Conservation (phyloP, 2,113 vertebrate genomes). For the Plecotus auritus region DNA sequence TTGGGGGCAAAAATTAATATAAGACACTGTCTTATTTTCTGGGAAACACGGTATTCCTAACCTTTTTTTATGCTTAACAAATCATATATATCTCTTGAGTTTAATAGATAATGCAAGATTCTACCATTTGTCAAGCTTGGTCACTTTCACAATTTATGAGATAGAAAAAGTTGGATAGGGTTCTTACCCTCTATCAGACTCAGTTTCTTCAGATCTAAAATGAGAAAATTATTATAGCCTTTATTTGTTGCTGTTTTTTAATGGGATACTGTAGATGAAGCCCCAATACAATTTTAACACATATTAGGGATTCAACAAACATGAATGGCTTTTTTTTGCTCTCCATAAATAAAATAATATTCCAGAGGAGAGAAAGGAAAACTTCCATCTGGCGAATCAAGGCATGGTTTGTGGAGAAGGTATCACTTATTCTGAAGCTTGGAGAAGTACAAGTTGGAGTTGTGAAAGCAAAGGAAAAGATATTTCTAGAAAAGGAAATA, state of each 20-base stretch:
- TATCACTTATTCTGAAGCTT: not conserved
- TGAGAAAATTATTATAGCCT: not conserved
- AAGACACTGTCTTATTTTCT: too few relatives aligned
- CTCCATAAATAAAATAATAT: not conserved
- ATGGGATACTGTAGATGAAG: not conserved
- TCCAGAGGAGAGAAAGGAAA: not conserved
- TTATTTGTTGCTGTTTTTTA: not conserved
- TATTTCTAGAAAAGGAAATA: not conserved
- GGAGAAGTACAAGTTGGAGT: not conserved
- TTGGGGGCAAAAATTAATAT: too few relatives aligned
- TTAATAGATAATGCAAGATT: not conserved
- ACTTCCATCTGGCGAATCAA: not conserved
- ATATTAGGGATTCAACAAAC: not conserved
- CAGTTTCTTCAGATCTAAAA: not conserved
- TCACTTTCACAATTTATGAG: not conserved
- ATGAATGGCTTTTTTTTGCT: not conserved
- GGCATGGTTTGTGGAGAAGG: not conserved
- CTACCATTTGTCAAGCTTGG: not conserved
- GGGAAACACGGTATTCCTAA: too few relatives aligned
- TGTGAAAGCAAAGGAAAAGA: not conserved
- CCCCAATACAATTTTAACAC: not conserved
- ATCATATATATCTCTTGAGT: not conserved
- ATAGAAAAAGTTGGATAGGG: not conserved
- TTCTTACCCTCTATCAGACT: not conserved
- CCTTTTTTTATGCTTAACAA: not conserved